Percentiles rank a stretch among this genome's conserved stretches.
These are phyloP conservation scores for Vombatus ursinus DNA, from an alignment of 2,113 vertebrate species.

Conservation along the genomic window DNA sequence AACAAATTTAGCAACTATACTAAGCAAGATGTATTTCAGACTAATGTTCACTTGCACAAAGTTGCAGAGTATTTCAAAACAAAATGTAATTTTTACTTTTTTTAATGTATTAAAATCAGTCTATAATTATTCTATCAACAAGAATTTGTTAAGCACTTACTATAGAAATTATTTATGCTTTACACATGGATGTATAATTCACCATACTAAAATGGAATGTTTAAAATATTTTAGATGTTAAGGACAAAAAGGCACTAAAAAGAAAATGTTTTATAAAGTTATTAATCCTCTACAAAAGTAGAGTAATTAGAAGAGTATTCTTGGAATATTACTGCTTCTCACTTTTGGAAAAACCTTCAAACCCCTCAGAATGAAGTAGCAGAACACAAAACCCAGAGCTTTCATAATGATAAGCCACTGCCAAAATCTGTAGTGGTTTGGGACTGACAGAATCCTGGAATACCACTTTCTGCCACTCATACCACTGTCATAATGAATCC, in stretches of 20 bases:
- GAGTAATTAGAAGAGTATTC: not conserved
- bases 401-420: not conserved
- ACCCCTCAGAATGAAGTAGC: not conserved
- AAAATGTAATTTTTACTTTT: conserved; percentile 17
- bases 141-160: not conserved
- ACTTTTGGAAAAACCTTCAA: not conserved
- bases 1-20: not conserved
- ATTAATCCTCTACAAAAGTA: not conserved
- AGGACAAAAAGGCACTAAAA: conserved; percentile 1
- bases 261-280: not conserved
- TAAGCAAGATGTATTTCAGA: not conserved
- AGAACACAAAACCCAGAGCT: not conserved
- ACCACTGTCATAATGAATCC: not conserved
- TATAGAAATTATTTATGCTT: not conserved
- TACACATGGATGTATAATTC: not conserved
- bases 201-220: not conserved
- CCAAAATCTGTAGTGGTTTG: not conserved
- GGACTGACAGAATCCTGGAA: not conserved
- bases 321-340: not conserved
- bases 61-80: not conserved
- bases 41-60: not conserved
- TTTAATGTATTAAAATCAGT: conserved; percentile 28
- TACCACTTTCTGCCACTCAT: not conserved
- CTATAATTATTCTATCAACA: not conserved
- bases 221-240: conserved; percentile 33